A percentile compares a stretch with the other conserved stretches of the same genome.
Evolutionary conservation across 2,797 vertebrate genomes (phyloP).

Genomic region (Botia kubotai): DNA sequence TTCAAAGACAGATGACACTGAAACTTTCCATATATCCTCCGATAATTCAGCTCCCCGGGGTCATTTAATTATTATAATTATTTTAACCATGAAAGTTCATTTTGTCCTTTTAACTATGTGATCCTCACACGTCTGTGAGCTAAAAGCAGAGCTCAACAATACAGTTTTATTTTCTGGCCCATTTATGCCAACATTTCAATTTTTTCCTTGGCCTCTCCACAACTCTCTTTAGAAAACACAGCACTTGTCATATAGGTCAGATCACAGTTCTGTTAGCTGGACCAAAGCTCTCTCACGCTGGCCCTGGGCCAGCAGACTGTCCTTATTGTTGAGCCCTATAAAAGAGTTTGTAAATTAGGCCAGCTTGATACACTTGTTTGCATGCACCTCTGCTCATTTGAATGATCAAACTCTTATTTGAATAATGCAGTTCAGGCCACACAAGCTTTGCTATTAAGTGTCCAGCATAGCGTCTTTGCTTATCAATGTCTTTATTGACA

Average conservation of each 20-base stretch:
- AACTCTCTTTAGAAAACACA: background rate
- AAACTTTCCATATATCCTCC: background rate
- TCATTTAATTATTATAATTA: slow-evolving; percentile 3
- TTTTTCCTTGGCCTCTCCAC: too few species aligned
- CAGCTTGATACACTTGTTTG: slow-evolving; percentile 15
- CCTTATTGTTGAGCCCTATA: background rate
- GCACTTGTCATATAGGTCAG: background rate
- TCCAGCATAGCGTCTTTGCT: slow-evolving; percentile 13
- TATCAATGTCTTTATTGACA: slow-evolving; percentile 41
- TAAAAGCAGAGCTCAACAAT: background rate
- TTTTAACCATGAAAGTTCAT: background rate
- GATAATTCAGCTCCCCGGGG: background rate
- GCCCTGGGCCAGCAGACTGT: background rate
- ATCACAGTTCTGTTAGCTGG: background rate
- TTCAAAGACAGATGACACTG: slow-evolving; percentile 16
- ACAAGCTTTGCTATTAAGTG: slow-evolving; percentile 29
- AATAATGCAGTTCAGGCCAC: background rate
- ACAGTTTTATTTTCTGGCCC: too few species aligned
- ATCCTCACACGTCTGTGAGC: background rate
- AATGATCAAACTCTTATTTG: slow-evolving; percentile 17
- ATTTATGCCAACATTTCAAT: too few species aligned
- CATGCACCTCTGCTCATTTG: slow-evolving; percentile 1
- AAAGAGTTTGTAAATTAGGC: slow-evolving; percentile 12
- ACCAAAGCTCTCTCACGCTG: background rate
- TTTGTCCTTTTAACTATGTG: background rate